Conservation (phyloP, 2,888 invertebrate species). For the Theretra japonica region DNA sequence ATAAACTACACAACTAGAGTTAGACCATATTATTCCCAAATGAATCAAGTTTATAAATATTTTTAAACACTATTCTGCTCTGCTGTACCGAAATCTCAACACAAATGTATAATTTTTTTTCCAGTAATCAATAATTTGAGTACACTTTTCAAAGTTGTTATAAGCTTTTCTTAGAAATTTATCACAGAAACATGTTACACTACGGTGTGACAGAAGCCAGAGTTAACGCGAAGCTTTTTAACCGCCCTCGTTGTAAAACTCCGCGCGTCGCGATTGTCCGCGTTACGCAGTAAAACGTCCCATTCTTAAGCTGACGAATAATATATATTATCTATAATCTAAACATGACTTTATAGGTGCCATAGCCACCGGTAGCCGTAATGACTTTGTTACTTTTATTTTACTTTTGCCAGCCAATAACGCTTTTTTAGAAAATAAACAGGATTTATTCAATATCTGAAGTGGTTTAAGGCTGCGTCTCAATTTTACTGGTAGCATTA, state of each 20-base stretch:
- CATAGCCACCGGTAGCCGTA: conserved; percentile 37
- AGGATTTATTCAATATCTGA: background rate
- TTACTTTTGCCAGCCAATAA: conserved; percentile 26
- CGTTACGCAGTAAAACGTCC: conserved; percentile 80
- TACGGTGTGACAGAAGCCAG: conserved; percentile 57
- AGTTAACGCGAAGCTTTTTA: conserved; percentile 76
- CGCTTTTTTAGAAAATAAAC: conserved; percentile 17
- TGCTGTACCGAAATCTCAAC: no score
- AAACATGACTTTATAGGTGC: conserved; percentile 58
- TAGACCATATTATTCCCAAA: no score
- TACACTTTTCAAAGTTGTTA: no score
- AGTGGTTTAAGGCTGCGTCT: background rate
- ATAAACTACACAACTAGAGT: no score
- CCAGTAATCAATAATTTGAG: no score
- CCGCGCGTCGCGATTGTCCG: conserved; percentile 77
- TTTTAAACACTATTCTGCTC: no score
- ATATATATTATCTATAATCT: conserved; percentile 71
- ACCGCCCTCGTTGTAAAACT: conserved; percentile 80
- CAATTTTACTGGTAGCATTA: background rate
- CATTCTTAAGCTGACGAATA: conserved; percentile 70
- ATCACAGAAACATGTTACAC: conserved; percentile 33
- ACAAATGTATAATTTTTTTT: no score
- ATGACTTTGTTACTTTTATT: conserved; percentile 34
- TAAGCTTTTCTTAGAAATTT: no score
- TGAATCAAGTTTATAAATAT: no score